These are phyloP conservation scores for Scytalopus superciliaris DNA, from an alignment of 2,113 vertebrate genomes.

Conservation along the genomic window DNA sequence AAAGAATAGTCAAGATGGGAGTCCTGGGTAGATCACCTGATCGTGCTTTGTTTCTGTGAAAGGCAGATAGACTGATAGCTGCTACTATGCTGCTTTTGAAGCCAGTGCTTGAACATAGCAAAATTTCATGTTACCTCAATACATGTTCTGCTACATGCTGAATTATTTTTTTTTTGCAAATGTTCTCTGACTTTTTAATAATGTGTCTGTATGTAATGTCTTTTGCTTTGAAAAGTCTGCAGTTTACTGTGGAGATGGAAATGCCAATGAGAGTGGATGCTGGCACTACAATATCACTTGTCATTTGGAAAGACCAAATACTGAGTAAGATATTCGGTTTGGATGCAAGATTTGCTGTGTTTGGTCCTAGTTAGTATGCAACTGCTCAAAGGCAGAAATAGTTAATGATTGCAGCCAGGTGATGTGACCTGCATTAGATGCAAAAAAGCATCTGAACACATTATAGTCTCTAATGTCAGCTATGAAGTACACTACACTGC, in stretches of 20 bases:
- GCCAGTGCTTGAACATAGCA: neutral
- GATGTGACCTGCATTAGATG: neutral
- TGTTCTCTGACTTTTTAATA: neutral
- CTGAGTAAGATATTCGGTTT: neutral
- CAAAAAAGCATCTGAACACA: neutral
- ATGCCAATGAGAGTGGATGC: neutral
- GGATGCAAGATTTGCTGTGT: neutral
- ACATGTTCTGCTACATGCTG: neutral
- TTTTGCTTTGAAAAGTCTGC: neutral
- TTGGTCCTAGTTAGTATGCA: neutral
- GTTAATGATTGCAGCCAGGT: neutral
- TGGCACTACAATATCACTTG: neutral
- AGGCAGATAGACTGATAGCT: neutral
- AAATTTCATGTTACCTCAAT: neutral
- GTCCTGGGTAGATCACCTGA: neutral
- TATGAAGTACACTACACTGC: neutral
- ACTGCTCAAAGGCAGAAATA: neutral
- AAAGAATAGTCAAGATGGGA: neutral
- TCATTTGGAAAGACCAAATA: neutral
- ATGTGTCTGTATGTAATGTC: no score
- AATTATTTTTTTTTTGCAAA: neutral
- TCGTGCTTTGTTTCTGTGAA: neutral
- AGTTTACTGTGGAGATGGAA: neutral
- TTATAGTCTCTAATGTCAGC: neutral
- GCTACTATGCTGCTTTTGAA: neutral